Percentiles rank a stretch among this genome's conserved stretches.
These are phyloP conservation scores for Oryctolagus cuniculus DNA, from an alignment of 2,113 vertebrate genomes.

Conservation along the genomic window mOryCun1.1 NC_091440.1:50749501-50750000, in stretches of 20 bases:
- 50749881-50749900: neutral
- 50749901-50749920: neutral
- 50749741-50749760: neutral
- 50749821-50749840: conserved; percentile 1
- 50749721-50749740: conserved; percentile 39
- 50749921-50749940: neutral
- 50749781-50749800: neutral
- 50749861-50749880: neutral
- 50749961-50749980: neutral
- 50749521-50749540: neutral
- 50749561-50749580: neutral
- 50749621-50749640: neutral
- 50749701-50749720: neutral
- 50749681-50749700: neutral
- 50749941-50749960: neutral
- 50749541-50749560: neutral
- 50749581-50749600: neutral
- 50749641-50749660: neutral
- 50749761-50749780: neutral
- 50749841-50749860: neutral
- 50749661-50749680: conserved; percentile 15
- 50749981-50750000: neutral
- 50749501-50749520: neutral
- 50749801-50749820: neutral
- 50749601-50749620: neutral